Conservation (phyloP, 2,113 vertebrate species). For the Antigone vipio region DNA sequence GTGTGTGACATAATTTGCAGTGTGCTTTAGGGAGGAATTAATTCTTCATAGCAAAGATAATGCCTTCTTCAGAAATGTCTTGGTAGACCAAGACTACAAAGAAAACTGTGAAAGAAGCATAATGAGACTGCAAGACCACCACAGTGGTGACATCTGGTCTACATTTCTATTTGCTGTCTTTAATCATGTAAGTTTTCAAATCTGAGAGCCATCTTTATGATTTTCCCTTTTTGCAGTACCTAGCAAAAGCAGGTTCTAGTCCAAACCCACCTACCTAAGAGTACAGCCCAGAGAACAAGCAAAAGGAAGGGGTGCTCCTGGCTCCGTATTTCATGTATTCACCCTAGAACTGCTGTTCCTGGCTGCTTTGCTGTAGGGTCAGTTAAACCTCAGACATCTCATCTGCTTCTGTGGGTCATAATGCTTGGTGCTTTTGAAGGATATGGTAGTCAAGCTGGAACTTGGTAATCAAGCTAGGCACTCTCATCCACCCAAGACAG, state of each 20-base stretch:
- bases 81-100: neutral
- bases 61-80: neutral
- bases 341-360: neutral
- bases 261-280: neutral
- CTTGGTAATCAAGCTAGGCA: neutral
- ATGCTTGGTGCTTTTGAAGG: neutral
- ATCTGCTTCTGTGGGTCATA: neutral
- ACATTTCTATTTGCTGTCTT: neutral
- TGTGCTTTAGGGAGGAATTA: neutral
- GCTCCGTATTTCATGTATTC: neutral
- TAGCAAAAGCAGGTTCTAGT: neutral
- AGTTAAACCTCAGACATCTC: neutral
- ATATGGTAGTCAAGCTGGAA: neutral
- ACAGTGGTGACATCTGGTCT: neutral
- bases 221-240: neutral
- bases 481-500: neutral
- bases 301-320: neutral
- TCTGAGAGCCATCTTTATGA: neutral
- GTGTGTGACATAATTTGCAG: neutral
- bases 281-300: neutral
- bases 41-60: neutral
- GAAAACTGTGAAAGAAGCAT: neutral
- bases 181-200: neutral
- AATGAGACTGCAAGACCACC: neutral
- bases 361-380: neutral